Evolutionary conservation across 2,888 invertebrate species (phyloP).

Genomic region (Drosophila austrosaltans): DNA sequence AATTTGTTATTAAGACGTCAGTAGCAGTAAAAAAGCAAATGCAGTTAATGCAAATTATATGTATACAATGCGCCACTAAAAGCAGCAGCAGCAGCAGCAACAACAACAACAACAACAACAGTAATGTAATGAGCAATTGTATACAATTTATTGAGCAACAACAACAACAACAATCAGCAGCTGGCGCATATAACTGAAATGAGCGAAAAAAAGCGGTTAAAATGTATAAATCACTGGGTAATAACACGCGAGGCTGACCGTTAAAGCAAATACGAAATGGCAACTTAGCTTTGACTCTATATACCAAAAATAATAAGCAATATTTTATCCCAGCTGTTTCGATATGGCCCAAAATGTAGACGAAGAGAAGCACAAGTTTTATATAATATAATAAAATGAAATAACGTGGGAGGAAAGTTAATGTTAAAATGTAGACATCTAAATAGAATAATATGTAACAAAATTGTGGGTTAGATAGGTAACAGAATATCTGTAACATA

Average conservation of each 20-base stretch:
- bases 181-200: conserved; percentile 46
- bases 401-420: no score
- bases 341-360: conserved; percentile 38
- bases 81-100: not conserved
- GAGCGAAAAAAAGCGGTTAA: conserved; percentile 58
- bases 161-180: conserved; percentile 40
- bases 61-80: conserved; percentile 25
- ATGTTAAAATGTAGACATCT: no score
- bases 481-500: no score
- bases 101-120: conserved; percentile 15
- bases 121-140: conserved; percentile 43
- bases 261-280: conserved; percentile 14
- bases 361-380: not conserved
- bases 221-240: conserved; percentile 64
- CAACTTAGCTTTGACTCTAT: conserved; percentile 24
- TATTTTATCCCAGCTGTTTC: conserved; percentile 35
- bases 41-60: conserved; percentile 52
- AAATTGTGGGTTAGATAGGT: no score
- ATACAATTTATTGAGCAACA: conserved; percentile 47
- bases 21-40: conserved; percentile 21
- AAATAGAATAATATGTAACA: no score
- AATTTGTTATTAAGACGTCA: conserved; percentile 31
- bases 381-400: no score
- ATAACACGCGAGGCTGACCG: conserved; percentile 61
- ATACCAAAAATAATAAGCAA: conserved; percentile 22